Evolutionary conservation across 2,888 invertebrate genomes (phyloP).

Genomic region (Dorcus parallelipipedus): DNA sequence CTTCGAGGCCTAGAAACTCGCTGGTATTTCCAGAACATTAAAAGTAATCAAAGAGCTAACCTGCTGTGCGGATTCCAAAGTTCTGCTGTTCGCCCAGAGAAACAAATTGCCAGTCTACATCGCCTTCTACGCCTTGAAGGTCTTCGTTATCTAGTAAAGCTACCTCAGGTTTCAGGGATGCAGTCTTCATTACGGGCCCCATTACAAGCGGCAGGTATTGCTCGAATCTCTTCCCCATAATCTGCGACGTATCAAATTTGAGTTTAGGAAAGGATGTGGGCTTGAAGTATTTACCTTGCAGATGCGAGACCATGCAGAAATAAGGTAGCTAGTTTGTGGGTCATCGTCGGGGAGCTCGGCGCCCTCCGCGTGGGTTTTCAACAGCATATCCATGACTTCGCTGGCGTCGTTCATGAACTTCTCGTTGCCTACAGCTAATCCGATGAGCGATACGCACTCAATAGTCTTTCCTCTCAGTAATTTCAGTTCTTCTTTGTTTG

Average conservation of each 20-base stretch:
- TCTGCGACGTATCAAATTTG: slow-evolving; percentile 27
- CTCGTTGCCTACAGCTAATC: slow-evolving; percentile 77
- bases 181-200: slow-evolving; percentile 89
- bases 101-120: slow-evolving; percentile 92
- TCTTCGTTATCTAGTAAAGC: slow-evolving; percentile 85
- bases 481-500: slow-evolving; percentile 81
- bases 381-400: slow-evolving; percentile 91
- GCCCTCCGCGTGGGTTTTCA: slow-evolving; percentile 83
- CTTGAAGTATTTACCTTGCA: slow-evolving; percentile 63
- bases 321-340: slow-evolving; percentile 95
- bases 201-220: slow-evolving; percentile 93
- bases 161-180: slow-evolving; percentile 90
- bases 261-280: not conserved
- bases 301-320: slow-evolving; percentile 98
- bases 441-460: slow-evolving; percentile 97
- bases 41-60: slow-evolving; percentile 36
- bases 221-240: slow-evolving; percentile 74
- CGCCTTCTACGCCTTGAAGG: slow-evolving; percentile 77
- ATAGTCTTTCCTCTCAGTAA: slow-evolving; percentile 94
- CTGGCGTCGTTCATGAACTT: slow-evolving; percentile 89
- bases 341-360: slow-evolving; percentile 85
- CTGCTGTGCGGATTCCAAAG: slow-evolving; percentile 90
- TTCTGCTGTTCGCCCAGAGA: slow-evolving; percentile 92
- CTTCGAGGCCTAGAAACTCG: slow-evolving; percentile 69
- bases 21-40: not conserved